Evolutionary conservation across 2,888 invertebrate genomes (phyloP), one percentile per base, ranked within the genome.

Genomic region (Metopia argyrocephala): DNA sequence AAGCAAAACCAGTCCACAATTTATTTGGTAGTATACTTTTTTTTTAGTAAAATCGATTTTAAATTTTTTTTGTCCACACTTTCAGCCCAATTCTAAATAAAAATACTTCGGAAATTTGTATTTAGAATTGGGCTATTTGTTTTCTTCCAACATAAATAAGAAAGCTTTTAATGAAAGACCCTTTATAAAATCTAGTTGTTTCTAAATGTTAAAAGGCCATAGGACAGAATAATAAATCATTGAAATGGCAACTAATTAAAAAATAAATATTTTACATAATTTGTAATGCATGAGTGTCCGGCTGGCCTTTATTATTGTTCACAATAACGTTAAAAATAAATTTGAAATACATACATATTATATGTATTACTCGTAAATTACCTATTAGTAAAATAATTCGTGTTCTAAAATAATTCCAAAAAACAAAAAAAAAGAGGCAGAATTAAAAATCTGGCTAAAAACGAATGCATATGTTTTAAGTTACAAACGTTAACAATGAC

Each of bases 161-260:
- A n/a, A n/a, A n/a, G n/a, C n/a, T n/a, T n/a, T n/a, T n/a, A n/a
- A n/a, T n/a, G n/a, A n/a, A n/a, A n/a, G n/a, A n/a, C n/a, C n/a
- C n/a, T n/a, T n/a, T n/a, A n/a, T n/a, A n/a, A n/a, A n/a, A n/a
- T n/a, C n/a, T n/a, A n/a, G n/a, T 54, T 61, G 66, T 59, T 18
- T 54, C 61, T 66, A 48, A 78, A 73, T 73, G 71, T 75, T 74
- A 69, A 75, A 76, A 61, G 69, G 78, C 70, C 56, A 78, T 61
- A 45, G 21, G 25, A 48, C 70, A 45, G 18, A 45, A 48, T 70
- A 54, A 81, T 81, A 78, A 81, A 81, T 81, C 81, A 81, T 75
- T 78, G 65, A 81, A 66, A 81, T 75, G 74, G 78, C 81, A 78
- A 81, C 81, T 81, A 81, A 81, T 81, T 81, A 81, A 81, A n/a